Evolutionary conservation across 2,113 vertebrate species (phyloP), one percentile per base, ranked within the genome.

Genomic region (Zosterops borbonicus): DNA sequence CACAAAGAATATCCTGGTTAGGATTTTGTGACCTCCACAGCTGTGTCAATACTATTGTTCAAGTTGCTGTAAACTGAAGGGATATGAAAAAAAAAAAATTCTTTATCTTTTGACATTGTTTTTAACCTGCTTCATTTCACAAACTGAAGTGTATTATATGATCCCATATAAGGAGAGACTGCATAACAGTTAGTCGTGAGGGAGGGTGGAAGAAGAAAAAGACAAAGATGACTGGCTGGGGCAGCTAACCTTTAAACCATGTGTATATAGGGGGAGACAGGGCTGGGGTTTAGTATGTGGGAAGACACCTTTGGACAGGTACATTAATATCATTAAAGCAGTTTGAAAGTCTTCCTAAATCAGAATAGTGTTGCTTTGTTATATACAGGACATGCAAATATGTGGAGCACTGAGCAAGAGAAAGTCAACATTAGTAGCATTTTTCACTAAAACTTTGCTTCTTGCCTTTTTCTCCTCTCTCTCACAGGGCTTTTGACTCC

Each of bases 251-350:
- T 41, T 64, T 85, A 83, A 85, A 71, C 15, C 1, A 28, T 12
- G 2, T 27, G 19, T 23, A 18, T 19, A 18, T 8, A 16, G 6
- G 2, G 3, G 0, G 1, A 59, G 41, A 42, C 2, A 12, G 14
- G 17, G 18, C 12, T 46, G 15, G 9, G 5, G 27, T 5, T 4
- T 6, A 16, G 21, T 21, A 42, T 4, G 5, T 12, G 9, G 5
- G 8, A 89, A 11, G 74, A 7, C 9, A 69, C 4, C 20, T 86
- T 52, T 46, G 8, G 25, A 29, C 4, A 49, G 8, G 8, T 89
- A 9, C 25, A 39, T 53, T 75, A 75, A 27, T 63, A 46, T 31
- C 4, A 62, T 27, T 58, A 67, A 74, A 65, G 18, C 2, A 62
- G 21, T 47, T 31, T 52, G 42, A 28, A 28, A 58, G 8, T 29